Evolutionary conservation across 2,888 invertebrate genomes (phyloP).

Genomic region (Meganola albula): DNA sequence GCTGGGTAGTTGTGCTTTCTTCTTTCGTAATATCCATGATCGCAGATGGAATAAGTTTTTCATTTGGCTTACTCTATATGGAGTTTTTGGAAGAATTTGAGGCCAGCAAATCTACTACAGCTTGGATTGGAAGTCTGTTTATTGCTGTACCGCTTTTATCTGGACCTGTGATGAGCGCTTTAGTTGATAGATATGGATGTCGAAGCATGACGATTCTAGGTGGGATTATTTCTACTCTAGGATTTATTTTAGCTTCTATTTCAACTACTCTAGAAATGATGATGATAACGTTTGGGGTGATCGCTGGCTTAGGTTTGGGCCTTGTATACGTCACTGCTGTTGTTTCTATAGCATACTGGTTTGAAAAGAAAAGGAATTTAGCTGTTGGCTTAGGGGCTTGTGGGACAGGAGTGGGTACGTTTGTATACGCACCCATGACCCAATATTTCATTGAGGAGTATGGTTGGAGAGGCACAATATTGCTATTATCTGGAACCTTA

Average conservation of each 20-base stretch:
- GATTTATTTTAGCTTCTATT: conserved; percentile 86
- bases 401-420: conserved; percentile 93
- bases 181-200: conserved; percentile 93
- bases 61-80: conserved; percentile 92
- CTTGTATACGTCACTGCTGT: conserved; percentile 93
- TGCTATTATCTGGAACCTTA: conserved; percentile 89
- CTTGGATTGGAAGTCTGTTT: conserved; percentile 93
- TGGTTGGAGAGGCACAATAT: conserved; percentile 90
- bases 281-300: conserved; percentile 90
- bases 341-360: conserved; percentile 95
- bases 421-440: conserved; percentile 91
- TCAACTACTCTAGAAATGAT: conserved; percentile 85
- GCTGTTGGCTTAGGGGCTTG: conserved; percentile 93
- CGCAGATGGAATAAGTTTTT: conserved; percentile 95
- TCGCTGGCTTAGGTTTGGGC: conserved; percentile 90
- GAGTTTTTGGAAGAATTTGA: conserved; percentile 89
- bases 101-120: conserved; percentile 89
- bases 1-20: conserved; percentile 92
- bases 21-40: conserved; percentile 92
- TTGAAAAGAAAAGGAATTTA: conserved; percentile 90
- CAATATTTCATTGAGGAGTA: conserved; percentile 86
- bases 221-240: conserved; percentile 83
- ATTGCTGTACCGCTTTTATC: conserved; percentile 91
- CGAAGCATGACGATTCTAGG: conserved; percentile 85
- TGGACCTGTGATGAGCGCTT: conserved; percentile 89